phyloP scores from a whole-genome alignment of 2,888 invertebrate genomes.

The Malthinus seriepunctatus region DNA sequence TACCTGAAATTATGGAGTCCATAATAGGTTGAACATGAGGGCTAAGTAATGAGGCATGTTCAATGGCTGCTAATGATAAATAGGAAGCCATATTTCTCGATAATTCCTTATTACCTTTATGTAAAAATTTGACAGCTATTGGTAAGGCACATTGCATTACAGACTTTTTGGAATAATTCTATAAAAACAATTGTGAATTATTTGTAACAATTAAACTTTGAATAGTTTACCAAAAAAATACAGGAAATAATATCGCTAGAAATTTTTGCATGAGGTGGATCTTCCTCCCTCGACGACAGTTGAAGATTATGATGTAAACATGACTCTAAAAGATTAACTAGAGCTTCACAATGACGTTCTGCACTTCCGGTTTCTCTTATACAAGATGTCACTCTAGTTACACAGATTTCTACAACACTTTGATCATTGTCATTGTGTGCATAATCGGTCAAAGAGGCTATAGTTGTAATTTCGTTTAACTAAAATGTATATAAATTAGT shows the following conservation, averaged over 20 bases:
- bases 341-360: slow-evolving; percentile 80
- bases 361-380: slow-evolving; percentile 87
- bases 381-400: slow-evolving; percentile 87
- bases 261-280: slow-evolving; percentile 95
- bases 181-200: slow-evolving; percentile 36
- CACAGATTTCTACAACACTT: slow-evolving; percentile 93
- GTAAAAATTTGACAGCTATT: slow-evolving; percentile 88
- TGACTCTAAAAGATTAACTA: slow-evolving; percentile 84
- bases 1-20: slow-evolving; percentile 86
- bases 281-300: slow-evolving; percentile 76
- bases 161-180: slow-evolving; percentile 71
- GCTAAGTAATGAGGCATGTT: slow-evolving; percentile 83
- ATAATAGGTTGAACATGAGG: slow-evolving; percentile 89
- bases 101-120: slow-evolving; percentile 87
- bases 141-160: slow-evolving; percentile 87
- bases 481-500: slow-evolving; percentile 44
- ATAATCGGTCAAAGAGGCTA: slow-evolving; percentile 83
- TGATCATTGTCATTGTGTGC: slow-evolving; percentile 88
- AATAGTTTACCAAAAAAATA: slow-evolving; percentile 76
- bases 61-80: slow-evolving; percentile 88
- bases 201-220: background rate
- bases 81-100: slow-evolving; percentile 90
- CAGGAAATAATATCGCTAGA: slow-evolving; percentile 94
- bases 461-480: slow-evolving; percentile 76
- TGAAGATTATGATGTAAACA: slow-evolving; percentile 88